phyloP scores from a whole-genome alignment of 2,888 invertebrate genomes.

The Julus scandinavius region DNA sequence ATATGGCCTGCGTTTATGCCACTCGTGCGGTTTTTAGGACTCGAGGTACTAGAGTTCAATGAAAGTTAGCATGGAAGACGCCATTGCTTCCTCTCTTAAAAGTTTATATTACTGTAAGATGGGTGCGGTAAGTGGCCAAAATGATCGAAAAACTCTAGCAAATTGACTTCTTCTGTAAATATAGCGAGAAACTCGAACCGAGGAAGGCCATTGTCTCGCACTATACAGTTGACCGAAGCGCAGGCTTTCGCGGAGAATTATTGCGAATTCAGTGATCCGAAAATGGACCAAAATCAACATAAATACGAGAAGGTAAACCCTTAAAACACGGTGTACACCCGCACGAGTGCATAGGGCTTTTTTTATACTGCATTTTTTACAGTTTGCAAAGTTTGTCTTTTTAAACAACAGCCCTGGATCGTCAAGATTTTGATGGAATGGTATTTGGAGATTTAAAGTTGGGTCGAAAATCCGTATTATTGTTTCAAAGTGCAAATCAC shows the following conservation, averaged over 20 bases:
- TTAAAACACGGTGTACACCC: neutral
- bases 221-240: slow-evolving; percentile 25
- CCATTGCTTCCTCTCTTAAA: slow-evolving; percentile 38
- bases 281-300: slow-evolving; percentile 25
- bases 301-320: neutral
- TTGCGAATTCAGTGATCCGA: slow-evolving; percentile 28
- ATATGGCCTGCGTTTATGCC: neutral
- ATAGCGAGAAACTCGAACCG: neutral
- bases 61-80: slow-evolving; percentile 1
- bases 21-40: neutral
- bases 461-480: no score
- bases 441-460: no score
- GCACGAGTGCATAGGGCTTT: no score
- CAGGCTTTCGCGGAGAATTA: neutral
- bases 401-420: no score
- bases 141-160: slow-evolving; percentile 28
- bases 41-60: slow-evolving; percentile 8
- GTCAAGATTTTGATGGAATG: no score
- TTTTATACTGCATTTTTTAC: no score
- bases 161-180: slow-evolving; percentile 39
- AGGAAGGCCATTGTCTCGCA: slow-evolving; percentile 15
- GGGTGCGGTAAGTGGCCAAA: slow-evolving; percentile 25
- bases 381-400: no score
- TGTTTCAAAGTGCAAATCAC: no score
- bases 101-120: slow-evolving; percentile 18